Conservation (phyloP, 1,140 invertebrate species). For the Eumeta japonica region DNA sequence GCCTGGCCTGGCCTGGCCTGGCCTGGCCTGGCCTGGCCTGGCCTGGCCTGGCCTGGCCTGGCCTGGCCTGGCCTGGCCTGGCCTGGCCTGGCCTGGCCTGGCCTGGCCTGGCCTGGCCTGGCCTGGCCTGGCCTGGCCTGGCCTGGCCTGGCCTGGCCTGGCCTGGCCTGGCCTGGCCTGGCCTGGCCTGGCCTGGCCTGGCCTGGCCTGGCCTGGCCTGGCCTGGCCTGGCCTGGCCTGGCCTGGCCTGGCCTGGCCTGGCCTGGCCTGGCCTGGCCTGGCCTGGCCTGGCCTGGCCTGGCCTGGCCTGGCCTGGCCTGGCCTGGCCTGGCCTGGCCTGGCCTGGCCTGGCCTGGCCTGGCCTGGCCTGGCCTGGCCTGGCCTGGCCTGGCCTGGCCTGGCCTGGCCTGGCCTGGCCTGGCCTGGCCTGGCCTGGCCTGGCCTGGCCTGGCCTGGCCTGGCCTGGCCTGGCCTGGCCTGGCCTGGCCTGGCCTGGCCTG, state of each 20-base stretch:
- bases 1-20: slow-evolving; percentile 3
- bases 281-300: slow-evolving; percentile 1
- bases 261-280: slow-evolving; percentile 1
- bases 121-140: not conserved
- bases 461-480: slow-evolving; percentile 1
- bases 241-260: slow-evolving; percentile 1
- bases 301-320: slow-evolving; percentile 1
- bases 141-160: slow-evolving; percentile 1
- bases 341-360: not conserved
- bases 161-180: slow-evolving; percentile 1
- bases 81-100: slow-evolving; percentile 3
- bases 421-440: slow-evolving; percentile 1
- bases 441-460: slow-evolving; percentile 1
- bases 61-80: not conserved
- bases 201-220: slow-evolving; percentile 1
- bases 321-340: slow-evolving; percentile 3
- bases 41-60: slow-evolving; percentile 1
- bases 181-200: not conserved
- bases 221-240: slow-evolving; percentile 1
- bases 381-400: slow-evolving; percentile 1
- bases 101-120: slow-evolving; percentile 7
- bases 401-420: not conserved
- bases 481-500: not conserved
- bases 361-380: slow-evolving; percentile 1
- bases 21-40: slow-evolving; percentile 13